Conservation (phyloP, 2,888 invertebrate genomes). For the Microctonus aethiopoides region DNA sequence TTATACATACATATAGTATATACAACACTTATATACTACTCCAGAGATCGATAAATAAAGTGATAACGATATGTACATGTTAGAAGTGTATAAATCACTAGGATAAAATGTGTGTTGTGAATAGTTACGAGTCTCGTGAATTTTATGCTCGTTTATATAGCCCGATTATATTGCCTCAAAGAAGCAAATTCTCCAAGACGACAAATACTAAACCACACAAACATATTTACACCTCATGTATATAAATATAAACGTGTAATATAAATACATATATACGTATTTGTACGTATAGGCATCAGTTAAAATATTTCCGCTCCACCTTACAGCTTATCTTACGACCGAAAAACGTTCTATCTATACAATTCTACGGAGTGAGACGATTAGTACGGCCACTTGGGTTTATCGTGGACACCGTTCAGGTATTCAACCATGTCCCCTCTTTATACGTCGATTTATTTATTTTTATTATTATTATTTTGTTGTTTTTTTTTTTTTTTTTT, state of each 20-base stretch:
- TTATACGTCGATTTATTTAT: conserved; percentile 14
- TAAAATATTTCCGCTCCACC: conserved; percentile 28
- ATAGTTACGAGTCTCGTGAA: conserved; percentile 44
- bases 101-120: conserved; percentile 33
- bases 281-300: conserved; percentile 41
- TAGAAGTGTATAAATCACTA: conserved; percentile 15
- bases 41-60: conserved; percentile 51
- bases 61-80: conserved; percentile 43
- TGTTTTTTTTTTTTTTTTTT: conserved; percentile 16
- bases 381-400: conserved; percentile 55
- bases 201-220: conserved; percentile 3
- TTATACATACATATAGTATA: too few relatives aligned
- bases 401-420: conserved; percentile 57
- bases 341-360: conserved; percentile 48
- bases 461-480: background rate
- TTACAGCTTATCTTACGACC: conserved; percentile 24
- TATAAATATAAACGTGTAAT: too few relatives aligned
- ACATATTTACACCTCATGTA: too few relatives aligned
- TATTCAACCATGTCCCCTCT: conserved; percentile 44
- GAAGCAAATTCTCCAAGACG: background rate
- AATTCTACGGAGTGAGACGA: conserved; percentile 46
- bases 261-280: background rate
- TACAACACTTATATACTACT: conserved; percentile 2
- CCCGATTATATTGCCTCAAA: background rate
- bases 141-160: conserved; percentile 32